These are phyloP conservation scores for Caenorhabditis sulstoni DNA, from an alignment of 2,888 invertebrate genomes.

Conservation along the genomic window DNA sequence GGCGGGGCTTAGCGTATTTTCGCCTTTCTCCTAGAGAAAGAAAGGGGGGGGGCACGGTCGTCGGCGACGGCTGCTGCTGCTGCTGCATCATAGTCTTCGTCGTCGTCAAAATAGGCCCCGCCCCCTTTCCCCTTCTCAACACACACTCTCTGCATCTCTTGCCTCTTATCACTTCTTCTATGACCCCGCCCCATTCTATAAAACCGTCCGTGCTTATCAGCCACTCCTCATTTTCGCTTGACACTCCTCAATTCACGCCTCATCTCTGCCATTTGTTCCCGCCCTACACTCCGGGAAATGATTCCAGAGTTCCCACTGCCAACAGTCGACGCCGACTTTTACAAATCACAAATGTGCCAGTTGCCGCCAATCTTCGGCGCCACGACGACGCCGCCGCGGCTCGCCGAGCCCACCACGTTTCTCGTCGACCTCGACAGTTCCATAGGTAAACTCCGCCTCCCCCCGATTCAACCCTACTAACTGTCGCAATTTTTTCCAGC, in stretches of 20 bases:
- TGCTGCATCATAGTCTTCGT: not conserved
- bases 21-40: not conserved
- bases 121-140: slow-evolving; percentile 2
- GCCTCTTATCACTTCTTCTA: slow-evolving; percentile 26
- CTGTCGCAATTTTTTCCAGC: slow-evolving; percentile 27
- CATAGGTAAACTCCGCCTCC: slow-evolving; percentile 61
- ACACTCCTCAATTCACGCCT: slow-evolving; percentile 25
- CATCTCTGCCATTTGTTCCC: not conserved
- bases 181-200: slow-evolving; percentile 31
- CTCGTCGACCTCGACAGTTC: slow-evolving; percentile 41
- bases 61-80: slow-evolving; percentile 9
- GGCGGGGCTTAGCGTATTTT: slow-evolving; percentile 28
- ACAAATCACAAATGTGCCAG: slow-evolving; percentile 61
- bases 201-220: slow-evolving; percentile 41
- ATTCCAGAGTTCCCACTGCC: slow-evolving; percentile 70
- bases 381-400: slow-evolving; percentile 27
- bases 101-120: slow-evolving; percentile 8
- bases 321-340: slow-evolving; percentile 67
- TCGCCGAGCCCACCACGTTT: slow-evolving; percentile 45
- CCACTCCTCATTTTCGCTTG: slow-evolving; percentile 34
- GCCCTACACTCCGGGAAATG: slow-evolving; percentile 39
- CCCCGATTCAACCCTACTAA: not conserved
- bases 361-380: slow-evolving; percentile 60
- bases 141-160: not conserved
- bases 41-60: slow-evolving; percentile 2